Base-by-base conservation (phyloP, 1,140 invertebrate species). In the Anagrus nilaparvatae region DNA sequence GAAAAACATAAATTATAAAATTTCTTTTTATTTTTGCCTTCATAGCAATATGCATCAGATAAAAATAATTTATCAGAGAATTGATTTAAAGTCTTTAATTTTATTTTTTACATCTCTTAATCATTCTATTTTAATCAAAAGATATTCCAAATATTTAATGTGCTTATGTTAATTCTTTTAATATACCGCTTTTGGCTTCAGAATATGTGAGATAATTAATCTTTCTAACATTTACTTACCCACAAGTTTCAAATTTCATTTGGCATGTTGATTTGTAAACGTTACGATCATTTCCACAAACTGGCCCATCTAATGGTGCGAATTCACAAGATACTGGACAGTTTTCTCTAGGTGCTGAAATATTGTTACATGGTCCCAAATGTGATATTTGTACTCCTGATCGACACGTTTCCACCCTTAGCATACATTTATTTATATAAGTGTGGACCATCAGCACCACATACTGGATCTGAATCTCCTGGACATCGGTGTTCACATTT, bases 211-310 rank as follows among this genome's bases (percentile, higher is more conserved):
- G n/a, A n/a, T n/a, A n/a, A n/a, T n/a, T n/a, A n/a, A n/a, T n/a
- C n/a, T n/a, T n/a, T n/a, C n/a, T n/a, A n/a, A n/a, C n/a, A n/a
- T n/a, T 19, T 6, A 34, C 71, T 71, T 71, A 87, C 82, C 87
- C 85, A 65, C 89, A 93, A 30, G 88, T 93, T 4, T 85, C 69
- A 35, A 86, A 71, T 57, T 88, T 89, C 85, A 96, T 90, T 51
- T 91, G 82, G 59, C 93, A 97, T 5, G 87, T 90, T 43, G 83
- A 94, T 53, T 83, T 84, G 70, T 96, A 96, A 0, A 93, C 89
- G 54, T 89, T 89, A 20, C 90, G 88, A 60, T 97, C 86, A 39
- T 81, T 87, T 8, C 85, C 91, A 59, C 92, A 97, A 48, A 95
- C 81, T 0, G 88, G 88, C 13, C 87, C 87, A 55, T 90, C 87